Evolutionary conservation across 2,113 vertebrate genomes (phyloP), one percentile per base, ranked within the genome.

Genomic region (Chinchilla lanigera): DNA sequence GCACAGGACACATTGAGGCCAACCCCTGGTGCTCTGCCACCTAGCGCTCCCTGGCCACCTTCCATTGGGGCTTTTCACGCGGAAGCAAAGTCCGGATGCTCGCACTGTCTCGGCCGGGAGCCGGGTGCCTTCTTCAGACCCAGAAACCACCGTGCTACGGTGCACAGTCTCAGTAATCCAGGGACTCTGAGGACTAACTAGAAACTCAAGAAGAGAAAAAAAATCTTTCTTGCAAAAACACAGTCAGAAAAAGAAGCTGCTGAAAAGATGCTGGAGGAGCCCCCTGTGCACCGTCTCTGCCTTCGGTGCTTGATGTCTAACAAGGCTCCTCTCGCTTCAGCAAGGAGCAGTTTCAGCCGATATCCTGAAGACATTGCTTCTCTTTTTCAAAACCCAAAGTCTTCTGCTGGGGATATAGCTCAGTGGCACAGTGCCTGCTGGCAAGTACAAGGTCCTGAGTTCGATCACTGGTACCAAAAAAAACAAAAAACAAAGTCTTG

Each of bases 21-120:
- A 11, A 6, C 4, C 41, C 26, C 1, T 17, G 14, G 50, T 7
- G 1, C 0, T 26, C 9, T 38, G 28, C 71, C 11, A 24, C 3
- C 11, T 50, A n/a, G 86, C 12, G 3, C 0, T 7, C 22, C 28
- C 54, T 41, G 35, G 11, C 20, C 2, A 17, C 52, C 22, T 67
- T 13, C 28, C 0, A 2, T 12, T 22, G 1, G 14, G 0, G 24
- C 44, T 63, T 10, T 50, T 24, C 65, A 50, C 7, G 10, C 71
- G 61, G 56, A 28, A 41, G 0, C 19, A 3, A 41, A 33, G 8
- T 35, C 24, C 12, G 17, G 38, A 24, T 11, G 47, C 11, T 8
- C 35, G 0, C 38, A 7, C 1, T 6, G 71, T 44, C 22, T 13
- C 3, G 4, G 5, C 44, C 54, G 44, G 7, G 13, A 3, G 41